Evolutionary conservation across 2,888 invertebrate species (phyloP).

Genomic region (Papilio demoleus): DNA sequence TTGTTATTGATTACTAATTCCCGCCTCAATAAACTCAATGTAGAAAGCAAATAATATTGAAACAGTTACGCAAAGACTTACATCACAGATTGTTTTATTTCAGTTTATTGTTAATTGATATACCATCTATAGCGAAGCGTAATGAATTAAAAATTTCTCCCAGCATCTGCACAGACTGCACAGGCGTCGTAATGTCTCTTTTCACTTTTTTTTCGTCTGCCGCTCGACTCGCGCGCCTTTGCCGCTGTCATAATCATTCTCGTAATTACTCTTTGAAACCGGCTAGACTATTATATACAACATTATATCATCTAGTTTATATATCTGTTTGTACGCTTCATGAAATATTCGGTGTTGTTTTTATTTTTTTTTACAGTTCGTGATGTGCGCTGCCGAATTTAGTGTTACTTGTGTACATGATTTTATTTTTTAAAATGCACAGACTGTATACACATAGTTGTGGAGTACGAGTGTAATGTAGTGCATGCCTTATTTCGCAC

Average conservation of each 20-base stretch:
- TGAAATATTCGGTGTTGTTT: constrained; percentile 78
- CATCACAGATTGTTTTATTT: constrained; percentile 43
- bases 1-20: constrained; percentile 16
- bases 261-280: constrained; percentile 60
- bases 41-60: constrained; percentile 42
- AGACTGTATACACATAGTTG: constrained; percentile 68
- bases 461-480: constrained; percentile 74
- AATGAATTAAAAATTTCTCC: constrained; percentile 74
- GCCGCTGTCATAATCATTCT: constrained; percentile 60
- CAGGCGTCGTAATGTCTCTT: constrained; percentile 61
- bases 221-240: constrained; percentile 70
- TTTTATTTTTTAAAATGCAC: constrained; percentile 77
- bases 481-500: constrained; percentile 80
- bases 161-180: constrained; percentile 53
- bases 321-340: constrained; percentile 72
- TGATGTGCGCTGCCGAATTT: constrained; percentile 75
- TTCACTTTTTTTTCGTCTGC: constrained; percentile 81
- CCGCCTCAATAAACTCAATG: constrained; percentile 21
- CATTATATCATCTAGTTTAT: constrained; percentile 61
- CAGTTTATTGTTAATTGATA: constrained; percentile 56
- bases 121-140: constrained; percentile 54
- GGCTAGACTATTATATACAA: constrained; percentile 54
- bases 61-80: constrained; percentile 41
- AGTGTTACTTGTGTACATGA: constrained; percentile 73
- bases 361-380: constrained; percentile 64